Conservation (phyloP, 2,888 invertebrate species). For the Drosophila planitibia region DNA sequence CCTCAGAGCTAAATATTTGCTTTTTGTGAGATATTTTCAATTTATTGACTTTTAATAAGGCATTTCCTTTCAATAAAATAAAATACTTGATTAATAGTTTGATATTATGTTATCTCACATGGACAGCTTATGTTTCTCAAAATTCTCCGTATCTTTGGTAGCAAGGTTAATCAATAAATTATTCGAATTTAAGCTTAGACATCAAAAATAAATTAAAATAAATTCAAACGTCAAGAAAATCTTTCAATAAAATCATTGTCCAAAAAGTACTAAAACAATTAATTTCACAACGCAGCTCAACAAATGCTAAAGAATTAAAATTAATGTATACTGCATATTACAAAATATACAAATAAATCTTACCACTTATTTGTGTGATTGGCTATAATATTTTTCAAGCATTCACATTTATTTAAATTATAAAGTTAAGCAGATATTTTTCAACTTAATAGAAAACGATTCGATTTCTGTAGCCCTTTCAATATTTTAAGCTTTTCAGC, state of each 20-base stretch:
- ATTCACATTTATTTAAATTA: not conserved
- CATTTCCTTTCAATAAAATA: constrained; percentile 42
- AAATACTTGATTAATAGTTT: constrained; percentile 1
- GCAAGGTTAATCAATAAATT: not conserved
- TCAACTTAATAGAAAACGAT: not conserved
- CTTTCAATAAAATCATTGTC: not conserved
- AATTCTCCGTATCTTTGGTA: not conserved
- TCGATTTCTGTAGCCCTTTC: not conserved
- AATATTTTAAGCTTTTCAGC: not conserved
- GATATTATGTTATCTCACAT: not conserved
- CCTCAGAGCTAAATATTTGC: constrained; percentile 1
- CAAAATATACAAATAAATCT: not conserved
- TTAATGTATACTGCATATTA: not conserved
- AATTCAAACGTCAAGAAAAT: not conserved
- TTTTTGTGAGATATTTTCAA: constrained; percentile 11
- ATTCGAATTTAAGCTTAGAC: not conserved
- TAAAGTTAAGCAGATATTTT: not conserved
- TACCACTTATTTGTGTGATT: not conserved
- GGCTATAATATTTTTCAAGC: not conserved
- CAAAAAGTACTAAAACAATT: not conserved
- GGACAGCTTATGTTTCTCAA: not conserved
- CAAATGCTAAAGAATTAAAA: not conserved
- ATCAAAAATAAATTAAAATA: not conserved
- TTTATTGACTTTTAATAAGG: constrained; percentile 57
- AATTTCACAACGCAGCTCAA: not conserved